Evolutionary conservation across 2,797 vertebrate species (phyloP), one percentile per base, ranked within the genome.

Genomic region (Pangasius sanitwongsei): DNA sequence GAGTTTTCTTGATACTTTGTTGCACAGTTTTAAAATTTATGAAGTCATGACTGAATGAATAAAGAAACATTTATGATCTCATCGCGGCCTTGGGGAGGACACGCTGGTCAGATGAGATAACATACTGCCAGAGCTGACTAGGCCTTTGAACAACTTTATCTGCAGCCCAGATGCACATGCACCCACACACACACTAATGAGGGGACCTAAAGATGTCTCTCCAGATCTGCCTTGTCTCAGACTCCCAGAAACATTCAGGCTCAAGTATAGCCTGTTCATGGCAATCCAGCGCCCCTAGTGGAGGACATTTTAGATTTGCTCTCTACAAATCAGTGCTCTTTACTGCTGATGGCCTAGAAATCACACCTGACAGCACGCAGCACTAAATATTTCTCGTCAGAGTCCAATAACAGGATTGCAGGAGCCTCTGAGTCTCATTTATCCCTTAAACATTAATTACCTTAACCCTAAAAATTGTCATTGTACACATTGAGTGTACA

Each of bases 41-140:
- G 87, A 85, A 78, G 75, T 88, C 83, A 88, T 67, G 48, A 84
- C 15, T 78, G 59, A 85, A 85, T 85, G 72, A 77, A 85, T 83
- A 69, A 87, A 67, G 85, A 69, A 83, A 87, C 65, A 18, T 72
- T 87, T 83, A 87, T 89, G 91, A 87, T 85, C 88, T 90, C 88
- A 91, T 86, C 67, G 25, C 18, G 91, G 94, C 94, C 92, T 94
- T 93, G 92, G 94, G 94, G 93, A 92, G 89, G 93, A 92, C 93
- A 92, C 90, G 61, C 92, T 91, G 95, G 94, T 96, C 94, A 94
- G 93, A 95, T 95, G 95, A 95, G 95, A 96, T 96, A 96, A 95
- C 92, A 89, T 48, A 6, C 90, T 92, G 93, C 92, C 92, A 95
- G 94, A 90, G 93, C 90, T 88, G 94, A 94, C 95, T 95, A 94